Conservation (phyloP, 2,797 vertebrate genomes). For the Telmatherina bonti region DNA sequence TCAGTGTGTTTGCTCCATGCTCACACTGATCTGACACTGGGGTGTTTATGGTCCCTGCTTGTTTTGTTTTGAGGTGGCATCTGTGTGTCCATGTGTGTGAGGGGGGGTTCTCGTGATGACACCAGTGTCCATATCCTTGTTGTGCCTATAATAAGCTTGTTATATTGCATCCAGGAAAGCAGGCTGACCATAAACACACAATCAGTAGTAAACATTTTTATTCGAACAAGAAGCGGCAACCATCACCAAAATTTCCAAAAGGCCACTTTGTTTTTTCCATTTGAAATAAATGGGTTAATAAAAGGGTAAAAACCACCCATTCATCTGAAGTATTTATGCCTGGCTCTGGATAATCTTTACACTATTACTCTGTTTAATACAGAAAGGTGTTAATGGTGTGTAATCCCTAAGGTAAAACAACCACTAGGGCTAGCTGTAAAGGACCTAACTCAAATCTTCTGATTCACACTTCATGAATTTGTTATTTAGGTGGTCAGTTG, state of each 20-base stretch:
- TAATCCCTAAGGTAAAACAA: slow-evolving; percentile 41
- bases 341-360: not conserved
- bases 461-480: slow-evolving; percentile 37
- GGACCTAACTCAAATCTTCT: slow-evolving; percentile 37
- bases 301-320: slow-evolving; percentile 46
- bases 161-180: slow-evolving; percentile 34
- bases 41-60: slow-evolving; percentile 25
- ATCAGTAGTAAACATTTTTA: slow-evolving; percentile 9
- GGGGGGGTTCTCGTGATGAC: slow-evolving; percentile 5
- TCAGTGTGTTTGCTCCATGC: not conserved
- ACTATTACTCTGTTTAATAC: not conserved
- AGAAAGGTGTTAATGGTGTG: slow-evolving; percentile 13
- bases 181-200: slow-evolving; percentile 17
- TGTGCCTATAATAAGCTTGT: slow-evolving; percentile 25
- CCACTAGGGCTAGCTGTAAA: slow-evolving; percentile 37
- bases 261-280: no score
- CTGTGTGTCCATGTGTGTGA: slow-evolving; percentile 19
- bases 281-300: slow-evolving; percentile 55
- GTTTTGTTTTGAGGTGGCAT: no score
- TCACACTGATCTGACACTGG: slow-evolving; percentile 2
- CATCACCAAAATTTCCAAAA: no score
- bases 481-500: slow-evolving; percentile 39
- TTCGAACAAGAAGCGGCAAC: slow-evolving; percentile 7
- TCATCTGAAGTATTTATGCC: not conserved
- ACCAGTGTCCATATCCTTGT: slow-evolving; percentile 13